Percentiles rank a stretch among this genome's conserved stretches.
Conservation (phyloP, 2,797 vertebrate species). For the Alcedo quadribrachys region DNA sequence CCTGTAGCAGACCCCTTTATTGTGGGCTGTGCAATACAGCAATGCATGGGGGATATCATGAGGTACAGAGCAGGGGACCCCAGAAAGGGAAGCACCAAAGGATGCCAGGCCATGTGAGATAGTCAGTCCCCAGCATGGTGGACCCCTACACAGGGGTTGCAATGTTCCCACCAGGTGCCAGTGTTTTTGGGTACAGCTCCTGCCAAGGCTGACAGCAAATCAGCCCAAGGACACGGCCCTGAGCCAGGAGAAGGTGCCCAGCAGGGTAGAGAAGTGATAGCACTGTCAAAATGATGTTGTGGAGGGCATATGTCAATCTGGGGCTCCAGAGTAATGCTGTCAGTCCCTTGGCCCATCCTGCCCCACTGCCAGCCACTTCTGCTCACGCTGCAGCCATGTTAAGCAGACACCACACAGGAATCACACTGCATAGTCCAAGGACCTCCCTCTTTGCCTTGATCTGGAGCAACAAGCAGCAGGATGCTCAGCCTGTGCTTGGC, state of each 20-base stretch:
- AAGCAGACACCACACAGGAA: background rate
- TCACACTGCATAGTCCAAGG: background rate
- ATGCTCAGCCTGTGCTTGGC: background rate
- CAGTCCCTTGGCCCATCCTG: background rate
- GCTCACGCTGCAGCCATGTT: background rate
- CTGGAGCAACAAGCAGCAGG: background rate
- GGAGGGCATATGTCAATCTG: background rate
- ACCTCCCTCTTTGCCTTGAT: background rate
- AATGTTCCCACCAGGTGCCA: background rate
- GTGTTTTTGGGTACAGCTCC: background rate
- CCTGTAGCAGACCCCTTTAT: background rate
- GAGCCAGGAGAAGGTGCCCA: background rate
- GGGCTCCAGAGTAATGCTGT: background rate
- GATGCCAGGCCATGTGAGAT: background rate
- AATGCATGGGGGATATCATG: rapidly evolving
- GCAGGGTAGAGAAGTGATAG: rapidly evolving
- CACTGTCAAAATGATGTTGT: background rate
- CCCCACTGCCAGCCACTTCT: background rate
- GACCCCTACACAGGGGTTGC: background rate
- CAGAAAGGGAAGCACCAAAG: background rate
- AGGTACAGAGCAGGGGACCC: background rate
- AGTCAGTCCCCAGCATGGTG: background rate
- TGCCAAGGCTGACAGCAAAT: background rate
- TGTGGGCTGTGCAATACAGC: background rate
- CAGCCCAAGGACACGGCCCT: background rate